Conservation (phyloP, 2,888 invertebrate species). For the Mamestra brassicae region DNA sequence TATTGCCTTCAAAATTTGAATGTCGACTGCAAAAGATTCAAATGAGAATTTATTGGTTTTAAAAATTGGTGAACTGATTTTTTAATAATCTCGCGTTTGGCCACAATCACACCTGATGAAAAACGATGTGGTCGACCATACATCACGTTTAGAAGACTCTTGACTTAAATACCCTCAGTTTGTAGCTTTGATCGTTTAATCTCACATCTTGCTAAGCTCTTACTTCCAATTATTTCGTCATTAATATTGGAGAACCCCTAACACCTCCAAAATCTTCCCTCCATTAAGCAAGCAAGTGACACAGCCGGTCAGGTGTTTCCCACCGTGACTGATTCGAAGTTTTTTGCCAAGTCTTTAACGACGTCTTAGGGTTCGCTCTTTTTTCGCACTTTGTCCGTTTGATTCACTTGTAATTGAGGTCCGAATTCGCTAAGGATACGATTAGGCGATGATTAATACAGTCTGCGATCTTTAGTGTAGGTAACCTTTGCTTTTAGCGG, state of each 20-base stretch:
- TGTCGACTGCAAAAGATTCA: not conserved
- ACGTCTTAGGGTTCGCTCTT: constrained; percentile 81
- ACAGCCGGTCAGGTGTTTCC: constrained; percentile 58
- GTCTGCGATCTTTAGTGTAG: constrained; percentile 66
- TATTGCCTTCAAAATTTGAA: not conserved
- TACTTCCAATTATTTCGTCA: constrained; percentile 4
- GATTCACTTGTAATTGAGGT: constrained; percentile 88
- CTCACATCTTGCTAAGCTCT: no score
- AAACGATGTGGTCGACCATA: no score
- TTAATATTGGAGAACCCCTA: constrained; percentile 10
- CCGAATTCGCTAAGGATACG: constrained; percentile 88
- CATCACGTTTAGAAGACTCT: no score
- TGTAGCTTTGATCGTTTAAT: not conserved
- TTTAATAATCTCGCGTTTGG: no score
- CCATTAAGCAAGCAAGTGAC: constrained; percentile 56
- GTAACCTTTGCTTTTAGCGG: constrained; percentile 42
- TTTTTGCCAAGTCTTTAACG: constrained; percentile 82
- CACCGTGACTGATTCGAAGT: constrained; percentile 77
- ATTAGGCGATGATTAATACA: constrained; percentile 88
- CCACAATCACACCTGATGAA: no score
- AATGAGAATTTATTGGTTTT: not conserved
- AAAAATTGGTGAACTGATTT: not conserved
- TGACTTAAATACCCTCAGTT: not conserved
- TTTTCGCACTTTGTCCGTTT: constrained; percentile 84
- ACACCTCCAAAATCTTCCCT: constrained; percentile 26